Base-by-base conservation (phyloP, 2,888 invertebrate genomes). In the Eucera pruinosa region DNA sequence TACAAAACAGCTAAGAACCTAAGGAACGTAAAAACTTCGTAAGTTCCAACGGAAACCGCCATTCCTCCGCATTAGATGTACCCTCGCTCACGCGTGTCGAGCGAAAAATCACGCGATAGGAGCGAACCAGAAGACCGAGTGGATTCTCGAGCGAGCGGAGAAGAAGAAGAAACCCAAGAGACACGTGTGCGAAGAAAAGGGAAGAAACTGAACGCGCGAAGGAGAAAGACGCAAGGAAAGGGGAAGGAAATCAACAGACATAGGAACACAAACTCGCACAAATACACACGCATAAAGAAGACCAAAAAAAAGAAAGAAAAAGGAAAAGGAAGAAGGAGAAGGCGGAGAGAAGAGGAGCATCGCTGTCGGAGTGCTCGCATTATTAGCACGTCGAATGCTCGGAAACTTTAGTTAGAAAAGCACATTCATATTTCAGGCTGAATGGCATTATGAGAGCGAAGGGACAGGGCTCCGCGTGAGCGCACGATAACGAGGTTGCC, bases 341-440 rank as follows among this genome's bases (percentile, higher is more conserved):
- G 30, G 23, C 27, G 20, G 15, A 36, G 54, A 68, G 66, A 25
- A 57, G 70, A 43, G 30, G 36, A 50, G 39, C n/a, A 20, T 55
- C 48, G 43, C 9, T 43, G 70, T 62, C 43, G 50, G 69, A 67
- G 48, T 43, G 64, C 39, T 80, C 81, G 81, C 83, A 88, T 89
- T 89, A 90, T 89, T 88, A 87, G 88, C 85, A 82, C 83, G 83
- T 80, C 81, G 81, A 84, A 85, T 83, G 77, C 80, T 83, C 64
- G 83, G 78, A 83, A 88, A 88, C 83, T 87, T 87, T 85, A 78
- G 85, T 82, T 80, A 73, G 70, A 70, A 81, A 79, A 75, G 78
- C 78, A 78, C 84, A 86, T 83, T 83, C 83, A 75, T 72, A 75
- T 77, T 81, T 80, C 73, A 75, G 50, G 57, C 54, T 78, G 83